Conservation (phyloP, 2,888 invertebrate genomes). For the Actias luna region DNA sequence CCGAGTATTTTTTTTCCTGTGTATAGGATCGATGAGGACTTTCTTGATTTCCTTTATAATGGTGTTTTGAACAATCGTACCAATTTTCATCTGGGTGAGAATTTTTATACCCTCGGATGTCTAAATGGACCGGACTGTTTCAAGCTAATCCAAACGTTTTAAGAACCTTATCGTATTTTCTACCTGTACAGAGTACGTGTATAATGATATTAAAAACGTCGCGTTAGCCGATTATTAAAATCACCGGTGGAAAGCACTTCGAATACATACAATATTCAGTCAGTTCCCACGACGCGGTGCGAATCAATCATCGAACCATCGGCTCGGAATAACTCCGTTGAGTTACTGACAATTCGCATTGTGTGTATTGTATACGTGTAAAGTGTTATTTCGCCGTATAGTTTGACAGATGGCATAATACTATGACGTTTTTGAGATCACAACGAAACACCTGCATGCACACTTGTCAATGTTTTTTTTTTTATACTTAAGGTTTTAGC, state of each 20-base stretch:
- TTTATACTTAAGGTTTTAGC: too few relatives aligned
- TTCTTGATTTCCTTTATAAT: not conserved
- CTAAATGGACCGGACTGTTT: conserved; percentile 11
- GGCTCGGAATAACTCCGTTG: not conserved
- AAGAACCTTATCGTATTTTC: too few relatives aligned
- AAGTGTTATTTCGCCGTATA: not conserved
- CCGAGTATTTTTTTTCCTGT: conserved; percentile 4
- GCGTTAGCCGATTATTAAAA: too few relatives aligned
- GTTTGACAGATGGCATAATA: not conserved
- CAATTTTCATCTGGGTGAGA: conserved; percentile 11
- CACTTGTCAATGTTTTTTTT: too few relatives aligned
- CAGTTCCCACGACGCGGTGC: not conserved
- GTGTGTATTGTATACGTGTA: too few relatives aligned
- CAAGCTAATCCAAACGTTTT: too few relatives aligned
- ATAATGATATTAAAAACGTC: too few relatives aligned
- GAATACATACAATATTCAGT: not conserved
- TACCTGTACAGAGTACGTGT: too few relatives aligned
- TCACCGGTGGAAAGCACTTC: too few relatives aligned
- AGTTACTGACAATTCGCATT: not conserved
- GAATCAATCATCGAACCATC: not conserved
- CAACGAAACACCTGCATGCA: not conserved
- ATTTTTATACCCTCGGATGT: conserved; percentile 11
- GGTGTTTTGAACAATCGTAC: conserved; percentile 13
- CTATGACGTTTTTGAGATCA: not conserved
- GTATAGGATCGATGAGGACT: conserved; percentile 5